A percentile compares a stretch with the other conserved stretches of the same genome.
phyloP scores from a whole-genome alignment of 2,888 invertebrate species.

The Ophioninae sp. region DNA sequence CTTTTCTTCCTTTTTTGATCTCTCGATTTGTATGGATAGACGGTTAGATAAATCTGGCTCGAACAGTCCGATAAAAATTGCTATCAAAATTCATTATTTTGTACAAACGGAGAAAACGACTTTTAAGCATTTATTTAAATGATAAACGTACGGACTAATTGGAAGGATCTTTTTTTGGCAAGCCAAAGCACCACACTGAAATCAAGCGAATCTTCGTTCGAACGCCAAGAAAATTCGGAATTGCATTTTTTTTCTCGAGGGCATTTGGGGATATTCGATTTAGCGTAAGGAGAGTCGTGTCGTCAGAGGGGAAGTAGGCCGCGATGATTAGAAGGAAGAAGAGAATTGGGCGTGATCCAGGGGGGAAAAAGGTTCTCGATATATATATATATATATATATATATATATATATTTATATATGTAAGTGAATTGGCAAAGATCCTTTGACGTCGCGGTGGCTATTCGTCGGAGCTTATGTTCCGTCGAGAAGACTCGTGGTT shows the following conservation, averaged over 20 bases:
- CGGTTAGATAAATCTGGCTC: no score
- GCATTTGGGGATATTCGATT: constrained; percentile 7
- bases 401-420: constrained; percentile 23
- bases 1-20: not conserved
- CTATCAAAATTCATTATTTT: no score
- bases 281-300: not conserved
- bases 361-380: constrained; percentile 3
- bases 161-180: not conserved
- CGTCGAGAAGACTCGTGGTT: constrained; percentile 39
- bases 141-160: no score
- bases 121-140: no score
- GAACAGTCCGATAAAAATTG: not conserved
- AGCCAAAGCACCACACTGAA: not conserved
- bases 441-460: constrained; percentile 40
- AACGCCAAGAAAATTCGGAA: not conserved
- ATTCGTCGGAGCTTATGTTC: constrained; percentile 22
- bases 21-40: no score
- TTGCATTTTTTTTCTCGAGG: not conserved
- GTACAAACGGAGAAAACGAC: no score
- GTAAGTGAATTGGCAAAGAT: constrained; percentile 35
- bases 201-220: no score
- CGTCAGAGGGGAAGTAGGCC: not conserved
- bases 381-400: no score
- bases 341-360: constrained; percentile 35
- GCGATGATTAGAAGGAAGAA: constrained; percentile 37